Evolutionary conservation across 2,888 invertebrate genomes (phyloP), one percentile per base, ranked within the genome.

Genomic region (Eumacrocentrus americanus): DNA sequence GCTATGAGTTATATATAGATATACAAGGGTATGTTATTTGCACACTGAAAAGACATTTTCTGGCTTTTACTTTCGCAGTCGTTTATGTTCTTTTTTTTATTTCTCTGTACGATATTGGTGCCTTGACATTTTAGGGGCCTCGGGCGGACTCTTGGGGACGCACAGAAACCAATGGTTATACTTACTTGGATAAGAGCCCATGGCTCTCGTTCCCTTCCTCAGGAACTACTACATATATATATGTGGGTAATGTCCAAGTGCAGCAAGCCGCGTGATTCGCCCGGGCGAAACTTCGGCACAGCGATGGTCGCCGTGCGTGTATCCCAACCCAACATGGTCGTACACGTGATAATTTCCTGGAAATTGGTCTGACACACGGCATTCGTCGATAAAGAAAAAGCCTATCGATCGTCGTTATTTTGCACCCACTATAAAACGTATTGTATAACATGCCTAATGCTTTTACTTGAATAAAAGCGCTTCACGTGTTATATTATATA

Each of bases 291-390:
- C 38, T 35, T 52, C 23, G 38, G 52, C 14, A 51, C 20, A 23
- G 35, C 37, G 35, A 37, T 11, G 14, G 29, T 23, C 42, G 16
- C 34, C 56, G 59, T 64, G 58, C 48, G 55, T 61, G 58, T 40
- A 34, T 46, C 46, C 25, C 42, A 52, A 18, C 20, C 54, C 44
- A n/a, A 34, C 29, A n/a, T 29, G 16, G 29, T 40, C 16, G 5
- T 25, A 46, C 51, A 48, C 62, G 72, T 72, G 74, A 76, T 78
- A 75, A 77, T 78, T 77, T 71, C 69, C 23, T 72, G 68, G 70
- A 77, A 77, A 78, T 77, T 77, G 76, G 73, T 70, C 69, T 69
- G 68, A 72, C 71, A 70, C 74, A 72, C 72, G 69, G 66, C 68
- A 72, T 71, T 68, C 64, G 70, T 70, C 70, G 68, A 73, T 71